A percentile compares a stretch with the other conserved stretches of the same genome.
phyloP scores from a whole-genome alignment of 2,797 vertebrate species.

The Sphenodon punctatus region DNA sequence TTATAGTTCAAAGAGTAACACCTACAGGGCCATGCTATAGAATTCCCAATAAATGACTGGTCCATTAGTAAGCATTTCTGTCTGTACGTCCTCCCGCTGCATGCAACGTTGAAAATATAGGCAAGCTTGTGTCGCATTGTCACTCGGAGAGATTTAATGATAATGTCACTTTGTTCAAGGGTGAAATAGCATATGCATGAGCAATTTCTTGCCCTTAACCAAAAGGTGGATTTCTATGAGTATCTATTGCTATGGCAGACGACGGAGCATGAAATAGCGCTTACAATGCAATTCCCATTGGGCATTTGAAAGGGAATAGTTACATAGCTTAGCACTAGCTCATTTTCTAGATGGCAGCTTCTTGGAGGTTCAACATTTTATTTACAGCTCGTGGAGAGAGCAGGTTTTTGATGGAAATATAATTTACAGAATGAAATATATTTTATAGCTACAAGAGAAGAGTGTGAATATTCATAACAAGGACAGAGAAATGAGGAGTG shows the following conservation, averaged over 20 bases:
- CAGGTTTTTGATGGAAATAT: conserved; percentile 12
- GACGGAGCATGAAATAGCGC: neutral
- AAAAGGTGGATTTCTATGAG: neutral
- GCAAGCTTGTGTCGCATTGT: neutral
- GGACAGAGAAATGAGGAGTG: neutral
- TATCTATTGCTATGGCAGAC: neutral
- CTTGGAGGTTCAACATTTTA: neutral
- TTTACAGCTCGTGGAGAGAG: neutral
- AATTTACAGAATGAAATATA: neutral
- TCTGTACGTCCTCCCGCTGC: neutral
- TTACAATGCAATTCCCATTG: neutral
- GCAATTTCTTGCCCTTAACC: neutral
- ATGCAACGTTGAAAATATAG: neutral
- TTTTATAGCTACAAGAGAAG: neutral
- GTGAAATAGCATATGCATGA: neutral
- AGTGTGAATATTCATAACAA: neutral
- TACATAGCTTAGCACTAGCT: neutral
- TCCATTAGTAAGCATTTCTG: neutral
- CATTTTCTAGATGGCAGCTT: neutral
- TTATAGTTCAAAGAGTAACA: neutral
- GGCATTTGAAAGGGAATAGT: neutral
- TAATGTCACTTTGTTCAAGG: neutral
- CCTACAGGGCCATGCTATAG: neutral
- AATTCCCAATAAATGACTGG: neutral
- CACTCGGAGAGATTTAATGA: neutral